Evolutionary conservation across 2,113 vertebrate genomes (phyloP).

Genomic region (Coptodon bakossiorum): DNA sequence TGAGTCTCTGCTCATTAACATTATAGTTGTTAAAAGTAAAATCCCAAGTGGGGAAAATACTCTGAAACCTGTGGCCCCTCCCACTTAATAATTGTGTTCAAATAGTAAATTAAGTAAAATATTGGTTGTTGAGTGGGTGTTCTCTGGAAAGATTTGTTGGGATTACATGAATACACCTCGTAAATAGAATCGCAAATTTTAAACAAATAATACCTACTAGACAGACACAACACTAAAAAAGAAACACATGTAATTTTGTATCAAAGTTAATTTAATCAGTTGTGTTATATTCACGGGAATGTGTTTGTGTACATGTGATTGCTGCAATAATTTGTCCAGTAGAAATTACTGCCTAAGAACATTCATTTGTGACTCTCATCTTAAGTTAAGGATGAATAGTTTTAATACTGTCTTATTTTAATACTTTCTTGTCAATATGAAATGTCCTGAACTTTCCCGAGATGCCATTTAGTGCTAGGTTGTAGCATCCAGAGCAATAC

Average conservation of each 20-base stretch:
- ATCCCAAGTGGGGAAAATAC: background rate
- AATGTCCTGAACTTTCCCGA: background rate
- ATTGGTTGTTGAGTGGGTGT: background rate
- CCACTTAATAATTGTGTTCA: background rate
- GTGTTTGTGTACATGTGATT: background rate
- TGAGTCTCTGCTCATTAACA: background rate
- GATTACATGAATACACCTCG: background rate
- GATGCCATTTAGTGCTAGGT: background rate
- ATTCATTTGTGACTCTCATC: background rate
- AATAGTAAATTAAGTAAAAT: background rate
- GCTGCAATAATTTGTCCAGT: background rate
- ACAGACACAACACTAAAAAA: background rate
- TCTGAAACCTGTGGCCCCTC: background rate
- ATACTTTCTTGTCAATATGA: background rate
- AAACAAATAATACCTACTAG: background rate
- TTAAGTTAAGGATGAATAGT: background rate
- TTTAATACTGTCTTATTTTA: background rate
- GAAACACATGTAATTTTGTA: background rate
- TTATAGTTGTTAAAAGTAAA: background rate
- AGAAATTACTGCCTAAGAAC: background rate
- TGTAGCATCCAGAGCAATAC: background rate
- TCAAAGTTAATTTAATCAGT: background rate
- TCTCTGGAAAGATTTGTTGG: background rate
- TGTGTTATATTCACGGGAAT: no score
- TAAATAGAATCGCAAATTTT: rapidly evolving